Evolutionary conservation across 2,888 invertebrate genomes (phyloP).

Genomic region (Lasioglossum calceatum): DNA sequence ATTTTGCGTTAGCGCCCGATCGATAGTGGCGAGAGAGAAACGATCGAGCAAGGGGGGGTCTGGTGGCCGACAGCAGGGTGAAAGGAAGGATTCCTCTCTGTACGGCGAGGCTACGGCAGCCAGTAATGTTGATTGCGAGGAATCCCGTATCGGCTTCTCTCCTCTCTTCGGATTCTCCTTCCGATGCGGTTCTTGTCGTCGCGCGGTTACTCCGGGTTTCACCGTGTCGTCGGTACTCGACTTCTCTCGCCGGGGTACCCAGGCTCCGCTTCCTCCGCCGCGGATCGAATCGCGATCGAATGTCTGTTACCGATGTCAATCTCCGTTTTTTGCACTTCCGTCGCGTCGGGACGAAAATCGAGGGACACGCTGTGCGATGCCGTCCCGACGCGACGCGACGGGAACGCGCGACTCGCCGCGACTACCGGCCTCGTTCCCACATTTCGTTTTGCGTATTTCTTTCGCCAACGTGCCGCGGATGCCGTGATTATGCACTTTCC

Average conservation of each 20-base stretch:
- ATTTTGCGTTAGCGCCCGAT: constrained; percentile 23
- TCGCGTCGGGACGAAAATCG: constrained; percentile 52
- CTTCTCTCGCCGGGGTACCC: constrained; percentile 51
- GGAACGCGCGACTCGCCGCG: not conserved
- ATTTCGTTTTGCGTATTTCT: constrained; percentile 37
- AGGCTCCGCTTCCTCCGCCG: constrained; percentile 43
- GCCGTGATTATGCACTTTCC: constrained; percentile 14
- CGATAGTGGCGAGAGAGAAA: constrained; percentile 33
- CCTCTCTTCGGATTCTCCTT: constrained; percentile 37
- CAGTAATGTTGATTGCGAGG: constrained; percentile 80
- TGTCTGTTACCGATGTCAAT: constrained; percentile 57
- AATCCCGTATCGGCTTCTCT: constrained; percentile 69
- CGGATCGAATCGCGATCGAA: constrained; percentile 63
- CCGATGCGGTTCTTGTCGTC: constrained; percentile 59
- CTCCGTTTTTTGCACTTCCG: constrained; percentile 54
- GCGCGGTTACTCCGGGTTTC: constrained; percentile 55
- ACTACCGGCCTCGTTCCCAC: constrained; percentile 31
- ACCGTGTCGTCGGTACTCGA: constrained; percentile 50
- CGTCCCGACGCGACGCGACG: not conserved
- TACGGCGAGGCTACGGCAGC: constrained; percentile 64
- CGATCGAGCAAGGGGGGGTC: not conserved
- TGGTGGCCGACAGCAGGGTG: constrained; percentile 36
- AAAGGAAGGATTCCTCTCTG: constrained; percentile 63
- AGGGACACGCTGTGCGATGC: constrained; percentile 11
- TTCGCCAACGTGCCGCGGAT: not conserved